Evolutionary conservation across 1,140 invertebrate genomes (phyloP), one percentile per base, ranked within the genome.

Genomic region (Diploscapter pachys): DNA sequence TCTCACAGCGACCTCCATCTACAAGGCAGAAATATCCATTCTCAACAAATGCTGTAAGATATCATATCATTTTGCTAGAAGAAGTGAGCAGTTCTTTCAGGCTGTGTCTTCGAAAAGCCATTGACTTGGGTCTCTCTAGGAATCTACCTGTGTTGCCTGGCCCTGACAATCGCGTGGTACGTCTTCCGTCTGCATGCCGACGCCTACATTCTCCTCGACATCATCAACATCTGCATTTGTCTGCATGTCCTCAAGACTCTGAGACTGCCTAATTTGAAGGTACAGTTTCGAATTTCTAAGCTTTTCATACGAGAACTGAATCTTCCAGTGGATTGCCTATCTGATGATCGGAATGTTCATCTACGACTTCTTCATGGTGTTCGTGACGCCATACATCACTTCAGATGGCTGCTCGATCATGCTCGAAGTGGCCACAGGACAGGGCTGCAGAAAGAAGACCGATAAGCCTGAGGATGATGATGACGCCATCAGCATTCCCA

Each of bases 301-400:
- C 9, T 11, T 11, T 6, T 52, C 56, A 6, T 68, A 51, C 13
- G 8, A 65, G 51, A 65, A 54, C 48, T 52, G 6, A 31, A 31
- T 31, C 9, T 68, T 68, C 9, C 69, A 85, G 81, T 76, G 85
- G 62, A 70, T 84, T 13, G 86, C 89, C 2, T 79, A 89, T 4
- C 80, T 91, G 13, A 81, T 90, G 49, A 70, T 86, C 6, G 78
- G 89, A 6, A 86, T 91, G 69, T 90, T 91, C 77, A 73, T 90
- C 56, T 91, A 91, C 83, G 90, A 91, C 80, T 88, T 91, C 63
- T 90, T 91, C 82, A 90, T 91, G 86, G 90, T 91, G 0, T 91
- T 91, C 83, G 89, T 90, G 62, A 90, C 90, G 4, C 89, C 89
- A 8, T 85, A 87, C 51, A 86, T 91, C 52, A 91, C 90, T 5